These are phyloP conservation scores for Synanthedon formicaeformis DNA, from an alignment of 2,888 invertebrate species.

Conservation along the genomic window DNA sequence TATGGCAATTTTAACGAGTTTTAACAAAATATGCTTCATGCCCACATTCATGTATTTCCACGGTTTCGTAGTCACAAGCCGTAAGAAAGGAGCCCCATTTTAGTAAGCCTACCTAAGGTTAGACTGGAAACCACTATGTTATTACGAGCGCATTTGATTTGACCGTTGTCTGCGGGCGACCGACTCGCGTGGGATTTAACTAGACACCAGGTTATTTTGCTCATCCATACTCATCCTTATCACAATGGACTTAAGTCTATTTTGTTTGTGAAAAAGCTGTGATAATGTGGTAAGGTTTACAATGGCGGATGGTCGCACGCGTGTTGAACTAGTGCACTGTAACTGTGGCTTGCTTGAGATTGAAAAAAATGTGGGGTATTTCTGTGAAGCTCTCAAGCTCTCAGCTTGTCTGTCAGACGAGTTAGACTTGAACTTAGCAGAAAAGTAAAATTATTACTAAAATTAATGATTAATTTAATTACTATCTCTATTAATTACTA, in stretches of 20 bases:
- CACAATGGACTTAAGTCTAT: constrained; percentile 14
- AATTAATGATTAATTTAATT: no score
- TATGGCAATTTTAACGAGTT: no score
- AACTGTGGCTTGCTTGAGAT: constrained; percentile 39
- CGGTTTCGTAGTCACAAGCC: no score
- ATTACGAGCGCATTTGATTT: constrained; percentile 9
- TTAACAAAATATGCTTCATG: no score
- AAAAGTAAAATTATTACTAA: no score
- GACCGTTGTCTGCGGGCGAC: constrained; percentile 29
- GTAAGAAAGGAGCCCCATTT: no score
- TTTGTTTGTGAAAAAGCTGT: constrained; percentile 8
- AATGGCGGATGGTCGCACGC: constrained; percentile 48
- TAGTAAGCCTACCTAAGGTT: not conserved
- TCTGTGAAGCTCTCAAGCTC: no score
- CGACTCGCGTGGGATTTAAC: constrained; percentile 28
- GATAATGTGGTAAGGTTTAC: constrained; percentile 23
- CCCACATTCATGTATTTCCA: no score
- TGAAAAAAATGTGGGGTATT: constrained; percentile 2
- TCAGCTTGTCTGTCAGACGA: no score
- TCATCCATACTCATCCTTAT: constrained; percentile 11
- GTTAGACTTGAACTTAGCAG: no score
- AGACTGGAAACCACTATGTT: not conserved
- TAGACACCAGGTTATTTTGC: not conserved
- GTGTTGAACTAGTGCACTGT: constrained; percentile 53
- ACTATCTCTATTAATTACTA: no score